These are phyloP conservation scores for Glossophaga mutica DNA, from an alignment of 2,797 vertebrate species.

Conservation along the genomic window DNA sequence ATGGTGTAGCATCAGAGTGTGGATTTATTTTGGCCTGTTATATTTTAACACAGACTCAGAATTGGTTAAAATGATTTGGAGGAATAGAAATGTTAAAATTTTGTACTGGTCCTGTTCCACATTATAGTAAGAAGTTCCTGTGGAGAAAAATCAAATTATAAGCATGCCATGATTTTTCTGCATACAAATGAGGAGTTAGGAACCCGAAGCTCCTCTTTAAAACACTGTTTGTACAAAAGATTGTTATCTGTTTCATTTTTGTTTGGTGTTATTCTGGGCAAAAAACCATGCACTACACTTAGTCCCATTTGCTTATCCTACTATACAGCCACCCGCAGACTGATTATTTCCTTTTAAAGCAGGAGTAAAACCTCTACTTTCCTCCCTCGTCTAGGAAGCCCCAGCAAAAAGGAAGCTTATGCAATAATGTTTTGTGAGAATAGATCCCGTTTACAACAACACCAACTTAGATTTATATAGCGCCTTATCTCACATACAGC, in stretches of 20 bases:
- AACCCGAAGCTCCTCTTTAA: constrained; percentile 38
- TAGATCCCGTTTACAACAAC: constrained; percentile 52
- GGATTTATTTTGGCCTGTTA: not conserved
- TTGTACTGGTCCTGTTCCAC: not conserved
- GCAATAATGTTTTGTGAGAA: constrained; percentile 57
- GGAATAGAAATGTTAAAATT: not conserved
- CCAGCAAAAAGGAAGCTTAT: constrained; percentile 41
- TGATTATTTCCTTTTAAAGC: constrained; percentile 67
- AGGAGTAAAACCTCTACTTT: constrained; percentile 50
- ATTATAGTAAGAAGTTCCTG: constrained; percentile 10
- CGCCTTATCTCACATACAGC: constrained; percentile 29
- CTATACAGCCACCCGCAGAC: constrained; percentile 51
- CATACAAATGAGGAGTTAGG: constrained; percentile 45
- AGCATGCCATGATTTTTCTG: constrained; percentile 43
- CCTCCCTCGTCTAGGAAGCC: constrained; percentile 10
- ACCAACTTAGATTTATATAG: constrained; percentile 55
- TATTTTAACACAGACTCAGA: not conserved
- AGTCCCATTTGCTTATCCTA: constrained; percentile 60
- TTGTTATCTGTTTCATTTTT: constrained; percentile 49
- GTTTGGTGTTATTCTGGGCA: not conserved
- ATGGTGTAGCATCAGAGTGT: not conserved
- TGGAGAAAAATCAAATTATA: constrained; percentile 64
- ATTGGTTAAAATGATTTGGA: not conserved
- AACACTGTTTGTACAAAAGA: constrained; percentile 30
- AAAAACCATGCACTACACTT: constrained; percentile 41